Percentiles rank a stretch among this genome's conserved stretches.
phyloP scores from a whole-genome alignment of 2,888 invertebrate genomes.

The Drosophila mettleri region DNA sequence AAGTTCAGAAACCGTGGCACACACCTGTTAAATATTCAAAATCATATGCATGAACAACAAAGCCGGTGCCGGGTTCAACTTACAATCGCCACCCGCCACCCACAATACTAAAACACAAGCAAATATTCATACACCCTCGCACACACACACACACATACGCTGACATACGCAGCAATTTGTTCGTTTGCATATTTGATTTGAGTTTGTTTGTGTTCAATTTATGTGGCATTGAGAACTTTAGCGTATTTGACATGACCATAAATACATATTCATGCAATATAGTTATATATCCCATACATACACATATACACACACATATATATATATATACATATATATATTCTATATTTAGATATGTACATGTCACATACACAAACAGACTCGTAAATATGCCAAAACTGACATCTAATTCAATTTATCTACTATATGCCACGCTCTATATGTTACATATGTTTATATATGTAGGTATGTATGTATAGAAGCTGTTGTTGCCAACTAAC shows the following conservation, averaged over 20 bases:
- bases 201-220: conserved; percentile 67
- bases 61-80: conserved; percentile 14
- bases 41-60: conserved; percentile 70
- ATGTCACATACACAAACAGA: conserved; percentile 45
- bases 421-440: conserved; percentile 55
- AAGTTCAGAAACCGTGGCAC: conserved; percentile 41
- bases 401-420: conserved; percentile 68
- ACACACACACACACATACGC: not conserved
- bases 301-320: conserved; percentile 6
- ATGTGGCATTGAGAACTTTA: conserved; percentile 76
- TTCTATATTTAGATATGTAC: not conserved
- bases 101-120: conserved; percentile 9
- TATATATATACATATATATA: conserved; percentile 1
- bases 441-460: conserved; percentile 17
- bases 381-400: conserved; percentile 72
- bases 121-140: conserved; percentile 14
- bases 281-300: conserved; percentile 12
- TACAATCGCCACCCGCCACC: conserved; percentile 22
- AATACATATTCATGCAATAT: conserved; percentile 39
- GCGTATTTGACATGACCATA: conserved; percentile 69
- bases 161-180: conserved; percentile 46
- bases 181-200: conserved; percentile 79
- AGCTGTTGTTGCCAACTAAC: conserved; percentile 28
- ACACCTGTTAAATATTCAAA: conserved; percentile 78
- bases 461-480: conserved; percentile 14